Conservation (phyloP, 2,797 vertebrate species). For the Oceanodroma leucorhoa region DNA sequence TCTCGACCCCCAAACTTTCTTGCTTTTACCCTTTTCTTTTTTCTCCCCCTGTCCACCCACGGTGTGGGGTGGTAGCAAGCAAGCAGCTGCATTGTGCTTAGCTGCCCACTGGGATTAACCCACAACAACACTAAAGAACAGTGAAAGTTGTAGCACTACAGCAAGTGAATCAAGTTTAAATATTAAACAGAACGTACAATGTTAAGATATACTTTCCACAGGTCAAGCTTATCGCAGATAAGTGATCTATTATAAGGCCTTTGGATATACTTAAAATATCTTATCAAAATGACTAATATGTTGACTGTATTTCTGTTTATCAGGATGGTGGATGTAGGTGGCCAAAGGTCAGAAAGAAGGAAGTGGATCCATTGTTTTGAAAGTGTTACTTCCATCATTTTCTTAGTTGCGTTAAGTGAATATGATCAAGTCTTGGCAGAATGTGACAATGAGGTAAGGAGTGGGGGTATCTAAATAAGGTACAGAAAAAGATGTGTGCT, state of each 20-base stretch:
- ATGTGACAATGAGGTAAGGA: conserved; percentile 87
- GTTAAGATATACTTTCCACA: not conserved
- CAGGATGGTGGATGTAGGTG: conserved; percentile 91
- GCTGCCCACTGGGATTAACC: not conserved
- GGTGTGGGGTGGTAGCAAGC: fast-evolving
- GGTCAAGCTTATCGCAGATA: not conserved
- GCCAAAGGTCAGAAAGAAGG: conserved; percentile 91
- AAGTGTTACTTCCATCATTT: conserved; percentile 94
- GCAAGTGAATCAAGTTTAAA: not conserved
- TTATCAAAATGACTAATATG: not conserved
- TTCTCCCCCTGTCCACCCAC: not conserved
- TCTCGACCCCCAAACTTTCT: not conserved
- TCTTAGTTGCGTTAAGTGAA: conserved; percentile 91
- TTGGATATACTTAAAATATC: not conserved
- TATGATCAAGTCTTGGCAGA: conserved; percentile 92
- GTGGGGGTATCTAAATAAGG: not conserved
- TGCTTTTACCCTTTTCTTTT: not conserved
- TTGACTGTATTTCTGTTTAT: not conserved
- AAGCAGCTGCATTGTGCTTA: fast-evolving
- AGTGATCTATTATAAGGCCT: not conserved
- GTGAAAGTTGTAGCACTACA: not conserved
- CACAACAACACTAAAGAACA: not conserved
- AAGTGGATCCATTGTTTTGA: conserved; percentile 96
- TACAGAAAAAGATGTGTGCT: not conserved
- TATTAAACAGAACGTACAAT: not conserved